Conservation (phyloP, 2,888 invertebrate species). For the Clivina fossor region DNA sequence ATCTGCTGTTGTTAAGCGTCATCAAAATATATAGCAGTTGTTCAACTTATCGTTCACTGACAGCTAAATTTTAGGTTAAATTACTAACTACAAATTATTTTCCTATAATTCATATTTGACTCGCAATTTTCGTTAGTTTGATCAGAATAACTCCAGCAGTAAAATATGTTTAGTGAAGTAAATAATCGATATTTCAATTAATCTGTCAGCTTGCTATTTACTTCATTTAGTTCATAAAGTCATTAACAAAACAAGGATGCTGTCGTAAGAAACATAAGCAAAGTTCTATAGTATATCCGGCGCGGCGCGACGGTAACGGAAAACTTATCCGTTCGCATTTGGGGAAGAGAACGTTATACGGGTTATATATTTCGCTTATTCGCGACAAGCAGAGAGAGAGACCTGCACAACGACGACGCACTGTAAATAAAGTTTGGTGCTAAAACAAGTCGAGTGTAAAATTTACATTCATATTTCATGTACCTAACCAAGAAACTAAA, state of each 20-base stretch:
- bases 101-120: too few species aligned
- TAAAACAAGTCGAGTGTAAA: conserved; percentile 22
- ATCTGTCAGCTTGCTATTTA: neutral
- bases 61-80: too few species aligned
- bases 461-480: neutral
- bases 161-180: neutral
- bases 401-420: too few species aligned
- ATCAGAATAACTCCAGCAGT: neutral
- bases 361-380: conserved; percentile 22
- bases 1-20: neutral
- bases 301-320: conserved; percentile 10
- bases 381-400: neutral
- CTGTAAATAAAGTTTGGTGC: conserved; percentile 23
- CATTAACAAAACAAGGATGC: too few species aligned
- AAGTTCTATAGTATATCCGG: conserved; percentile 21
- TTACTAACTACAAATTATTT: too few species aligned
- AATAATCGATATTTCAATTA: conserved; percentile 13
- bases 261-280: too few species aligned
- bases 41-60: too few species aligned
- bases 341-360: conserved; percentile 17
- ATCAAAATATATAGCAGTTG: neutral
- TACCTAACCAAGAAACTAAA: too few species aligned
- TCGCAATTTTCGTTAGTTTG: too few species aligned
- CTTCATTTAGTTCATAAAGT: conserved; percentile 13
- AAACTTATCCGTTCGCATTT: conserved; percentile 9